Evolutionary conservation across 2,797 vertebrate genomes (phyloP), one percentile per base, ranked within the genome.

Genomic region (Oryzias dopingdopingensis): DNA sequence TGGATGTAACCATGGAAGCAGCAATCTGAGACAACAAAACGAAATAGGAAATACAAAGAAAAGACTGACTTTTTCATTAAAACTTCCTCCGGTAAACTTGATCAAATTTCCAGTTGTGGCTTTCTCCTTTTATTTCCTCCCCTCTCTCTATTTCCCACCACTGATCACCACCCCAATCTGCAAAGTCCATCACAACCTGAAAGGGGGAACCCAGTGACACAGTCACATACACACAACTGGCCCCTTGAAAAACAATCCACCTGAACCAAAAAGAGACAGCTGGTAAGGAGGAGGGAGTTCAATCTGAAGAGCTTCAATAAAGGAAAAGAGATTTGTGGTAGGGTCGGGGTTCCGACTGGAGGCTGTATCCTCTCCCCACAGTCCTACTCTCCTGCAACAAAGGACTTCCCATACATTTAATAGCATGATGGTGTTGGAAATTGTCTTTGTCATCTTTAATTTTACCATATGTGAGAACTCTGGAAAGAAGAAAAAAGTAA

Each of bases 111-210:
- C 85, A 87, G 79, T 71, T 59, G 56, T 43, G 56, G 65, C 58
- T 52, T 42, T 64, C 48, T 52, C 29, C 49, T 40, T 43, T 63
- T 32, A 49, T 52, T 77, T 67, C 44, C 47, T 51, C 40, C 23
- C 18, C 20, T 42, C 18, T 47, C 60, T 55, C 41, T 66, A 58
- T 72, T 65, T 83, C 70, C 62, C 70, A 63, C 65, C 37, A 14
- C 22, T 53, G 20, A 78, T 59, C 18, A 58, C 70, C 57, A 70
- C 45, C 46, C 67, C 55, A 49, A 78, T 79, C 89, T 91, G 89
- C 72, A 87, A 89, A 90, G 74, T 77, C 80, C 80, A 91, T 90
- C 84, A 89, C 63, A 70, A 65, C 58, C 62, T 60, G 54, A 67
- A 65, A 62, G 62, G 72, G 61, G 66, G 59, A 85, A 65, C 64